Evolutionary conservation across 2,113 vertebrate genomes (phyloP).

Genomic region (Halcyon malimbica): DNA sequence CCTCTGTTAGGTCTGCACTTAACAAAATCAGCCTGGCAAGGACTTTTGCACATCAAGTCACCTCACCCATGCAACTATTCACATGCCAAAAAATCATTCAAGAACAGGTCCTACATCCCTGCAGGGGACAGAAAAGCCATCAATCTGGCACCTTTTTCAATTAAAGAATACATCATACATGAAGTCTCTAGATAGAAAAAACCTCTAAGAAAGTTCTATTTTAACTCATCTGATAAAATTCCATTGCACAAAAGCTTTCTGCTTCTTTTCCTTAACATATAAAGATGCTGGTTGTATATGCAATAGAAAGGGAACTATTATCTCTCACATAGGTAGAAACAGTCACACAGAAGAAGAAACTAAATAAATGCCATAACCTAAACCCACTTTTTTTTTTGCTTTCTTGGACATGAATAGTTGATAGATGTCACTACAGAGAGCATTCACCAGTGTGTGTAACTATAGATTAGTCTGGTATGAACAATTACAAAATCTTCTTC

Average conservation of each 20-base stretch:
- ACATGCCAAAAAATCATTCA: neutral
- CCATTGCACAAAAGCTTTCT: neutral
- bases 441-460: neutral
- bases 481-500: neutral
- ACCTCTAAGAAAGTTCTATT: neutral
- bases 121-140: neutral
- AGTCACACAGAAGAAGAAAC: neutral
- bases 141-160: neutral
- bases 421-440: neutral
- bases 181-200: neutral
- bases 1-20: neutral
- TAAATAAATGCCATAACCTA: neutral
- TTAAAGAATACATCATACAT: neutral
- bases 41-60: neutral
- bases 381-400: neutral
- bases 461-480: neutral
- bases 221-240: neutral
- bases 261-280: neutral
- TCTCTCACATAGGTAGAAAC: neutral
- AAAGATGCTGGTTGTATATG: neutral
- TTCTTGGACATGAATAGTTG: neutral
- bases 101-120: neutral
- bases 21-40: neutral
- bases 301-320: neutral
- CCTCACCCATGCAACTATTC: neutral